Evolutionary conservation across 2,113 vertebrate species (phyloP), one percentile per base, ranked within the genome.

Genomic region (Symphodus melops): DNA sequence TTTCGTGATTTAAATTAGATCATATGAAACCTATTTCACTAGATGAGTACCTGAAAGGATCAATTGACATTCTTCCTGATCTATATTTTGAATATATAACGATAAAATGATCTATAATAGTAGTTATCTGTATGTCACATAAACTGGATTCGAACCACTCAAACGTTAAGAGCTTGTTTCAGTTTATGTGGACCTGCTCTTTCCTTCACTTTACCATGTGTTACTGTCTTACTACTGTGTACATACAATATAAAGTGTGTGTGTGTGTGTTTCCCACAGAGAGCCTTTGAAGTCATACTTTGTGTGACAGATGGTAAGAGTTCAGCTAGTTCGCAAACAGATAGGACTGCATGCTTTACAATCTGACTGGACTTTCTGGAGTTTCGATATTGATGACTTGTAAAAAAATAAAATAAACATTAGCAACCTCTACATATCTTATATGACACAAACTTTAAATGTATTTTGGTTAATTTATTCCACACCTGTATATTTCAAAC

Each of bases 281-380:
- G 28, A 44, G 41, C 36, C 17, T 20, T 44, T 51, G 56, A 68
- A 57, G 72, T 70, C 61, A 37, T 39, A 41, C 53, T 57, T 63
- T 44, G 63, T 42, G 59, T 67, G 72, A 83, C 84, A 71, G 65
- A 79, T 68, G 83, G 57, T 54, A 21, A 49, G 28, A 52, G 62
- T 66, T 41, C 36, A 51, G 2, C 42, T 64, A 12, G 59, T 82
- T 79, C 68, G 72, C 70, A 76, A 28, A 73, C 57, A 51, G 48
- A 58, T 36, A 54, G 16, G 17, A 16, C 4, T 58, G 1, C 37
- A 12, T 42, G 10, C 63, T 13, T 19, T 33, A 33, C 48, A 51
- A 21, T 37, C 52, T 3, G 23, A 37, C 46, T 33, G 9, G 54
- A 51, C 55, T 68, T 65, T n/a, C n/a, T n/a, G n/a, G n/a, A 49